phyloP scores from a whole-genome alignment of 2,113 vertebrate species.

The Neodontobutis hainanensis region DNA sequence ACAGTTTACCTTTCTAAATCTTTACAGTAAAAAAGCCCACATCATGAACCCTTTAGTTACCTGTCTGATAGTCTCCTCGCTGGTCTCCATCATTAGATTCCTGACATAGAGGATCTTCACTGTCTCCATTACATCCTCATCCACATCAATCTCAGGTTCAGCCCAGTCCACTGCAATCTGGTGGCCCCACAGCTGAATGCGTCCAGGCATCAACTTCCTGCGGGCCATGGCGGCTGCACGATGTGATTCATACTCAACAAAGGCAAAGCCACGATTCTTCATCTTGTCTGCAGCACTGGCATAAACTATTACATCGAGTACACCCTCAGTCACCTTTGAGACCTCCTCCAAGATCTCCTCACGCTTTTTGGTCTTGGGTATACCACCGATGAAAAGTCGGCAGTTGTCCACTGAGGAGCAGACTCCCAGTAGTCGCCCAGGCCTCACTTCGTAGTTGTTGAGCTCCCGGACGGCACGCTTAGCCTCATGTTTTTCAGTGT shows the following conservation, averaged over 20 bases:
- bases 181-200: slow-evolving; percentile 98
- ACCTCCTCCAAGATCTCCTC: slow-evolving; percentile 99
- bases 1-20: neutral
- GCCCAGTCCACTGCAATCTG: slow-evolving; percentile 99
- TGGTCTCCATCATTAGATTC: slow-evolving; percentile 99
- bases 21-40: neutral
- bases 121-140: slow-evolving; percentile 98
- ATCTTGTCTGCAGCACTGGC: slow-evolving; percentile 98
- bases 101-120: slow-evolving; percentile 99
- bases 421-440: slow-evolving; percentile 92
- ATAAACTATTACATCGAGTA: slow-evolving; percentile 96
- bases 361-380: slow-evolving; percentile 99
- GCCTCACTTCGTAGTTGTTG: slow-evolving; percentile 96
- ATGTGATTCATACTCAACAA: slow-evolving; percentile 98
- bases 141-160: slow-evolving; percentile 97
- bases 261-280: slow-evolving; percentile 99
- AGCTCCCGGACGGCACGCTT: slow-evolving; percentile 95
- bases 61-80: slow-evolving; percentile 92
- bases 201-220: slow-evolving; percentile 96
- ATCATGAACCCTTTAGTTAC: slow-evolving; percentile 51
- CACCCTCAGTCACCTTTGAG: slow-evolving; percentile 95
- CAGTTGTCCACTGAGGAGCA: slow-evolving; percentile 99
- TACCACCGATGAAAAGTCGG: slow-evolving; percentile 97
- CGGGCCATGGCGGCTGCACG: slow-evolving; percentile 97
- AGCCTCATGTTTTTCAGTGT: slow-evolving; percentile 93